Conservation (phyloP, 1,140 invertebrate genomes). For the Nasonia giraulti region DNA sequence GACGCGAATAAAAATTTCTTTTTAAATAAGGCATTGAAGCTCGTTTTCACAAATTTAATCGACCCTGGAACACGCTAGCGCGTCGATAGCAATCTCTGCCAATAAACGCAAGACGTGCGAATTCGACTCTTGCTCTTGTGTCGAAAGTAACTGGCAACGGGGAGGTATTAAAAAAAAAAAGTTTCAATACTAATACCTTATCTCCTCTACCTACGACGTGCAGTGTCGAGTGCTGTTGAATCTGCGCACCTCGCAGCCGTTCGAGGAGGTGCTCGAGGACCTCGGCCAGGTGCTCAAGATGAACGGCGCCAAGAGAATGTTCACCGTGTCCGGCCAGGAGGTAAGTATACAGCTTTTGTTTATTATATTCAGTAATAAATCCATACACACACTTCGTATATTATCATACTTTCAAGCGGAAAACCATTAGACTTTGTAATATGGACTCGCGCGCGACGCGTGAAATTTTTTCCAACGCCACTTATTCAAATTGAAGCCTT, state of each 20-base stretch:
- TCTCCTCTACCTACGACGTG: neutral
- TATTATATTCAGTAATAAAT: neutral
- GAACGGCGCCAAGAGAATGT: conserved; percentile 91
- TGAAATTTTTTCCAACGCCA: neutral
- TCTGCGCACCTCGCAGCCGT: conserved; percentile 92
- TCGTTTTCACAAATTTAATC: too few species aligned
- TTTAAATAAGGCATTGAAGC: too few species aligned
- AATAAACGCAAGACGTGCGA: neutral
- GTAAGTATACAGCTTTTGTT: conserved; percentile 72
- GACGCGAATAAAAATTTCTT: too few species aligned
- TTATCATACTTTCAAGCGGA: neutral
- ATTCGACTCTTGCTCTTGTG: neutral
- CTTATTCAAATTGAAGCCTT: neutral
- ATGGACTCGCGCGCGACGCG: neutral
- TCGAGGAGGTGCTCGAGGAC: conserved; percentile 95
- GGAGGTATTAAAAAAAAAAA: conserved; percentile 10
- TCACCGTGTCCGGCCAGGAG: conserved; percentile 92
- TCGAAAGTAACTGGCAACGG: neutral
- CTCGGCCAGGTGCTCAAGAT: conserved; percentile 93
- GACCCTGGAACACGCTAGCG: neutral
- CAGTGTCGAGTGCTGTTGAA: conserved; percentile 93
- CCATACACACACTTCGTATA: neutral
- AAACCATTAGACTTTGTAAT: conserved; percentile 15
- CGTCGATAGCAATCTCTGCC: neutral
- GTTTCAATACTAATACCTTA: too few species aligned